These are phyloP conservation scores for Cherax destructor DNA, from an alignment of 1,140 invertebrate species.

Conservation along the genomic window DNA sequence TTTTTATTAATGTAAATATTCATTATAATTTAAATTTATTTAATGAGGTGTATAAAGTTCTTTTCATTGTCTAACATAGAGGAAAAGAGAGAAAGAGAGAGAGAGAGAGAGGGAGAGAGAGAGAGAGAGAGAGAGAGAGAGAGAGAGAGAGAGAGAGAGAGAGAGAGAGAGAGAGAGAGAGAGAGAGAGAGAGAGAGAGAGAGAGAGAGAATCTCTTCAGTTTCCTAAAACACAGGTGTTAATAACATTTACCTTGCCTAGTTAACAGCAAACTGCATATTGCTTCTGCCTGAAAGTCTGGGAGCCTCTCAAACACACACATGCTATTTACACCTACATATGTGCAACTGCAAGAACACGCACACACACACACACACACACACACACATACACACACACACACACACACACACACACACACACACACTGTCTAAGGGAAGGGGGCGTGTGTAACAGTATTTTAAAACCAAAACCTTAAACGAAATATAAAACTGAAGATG, in stretches of 20 bases:
- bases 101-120: no score
- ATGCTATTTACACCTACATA: background rate
- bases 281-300: background rate
- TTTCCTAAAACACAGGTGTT: background rate
- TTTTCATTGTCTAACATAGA: no score
- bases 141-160: background rate
- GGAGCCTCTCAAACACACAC: background rate
- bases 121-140: background rate
- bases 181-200: background rate
- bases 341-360: background rate
- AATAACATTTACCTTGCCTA: background rate
- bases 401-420: no score
- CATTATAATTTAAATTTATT: no score
- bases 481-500: no score
- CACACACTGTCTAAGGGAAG: no score
- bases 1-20: no score
- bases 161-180: constrained; percentile 2
- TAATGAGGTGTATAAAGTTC: no score
- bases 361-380: background rate
- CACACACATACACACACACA: no score
- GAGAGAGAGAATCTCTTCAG: background rate
- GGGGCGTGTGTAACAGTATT: no score
- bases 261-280: background rate
- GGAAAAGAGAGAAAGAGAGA: no score
- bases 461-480: no score